These are phyloP conservation scores for Percina caprodes DNA, from an alignment of 2,113 vertebrate genomes.

Conservation along the genomic window DNA sequence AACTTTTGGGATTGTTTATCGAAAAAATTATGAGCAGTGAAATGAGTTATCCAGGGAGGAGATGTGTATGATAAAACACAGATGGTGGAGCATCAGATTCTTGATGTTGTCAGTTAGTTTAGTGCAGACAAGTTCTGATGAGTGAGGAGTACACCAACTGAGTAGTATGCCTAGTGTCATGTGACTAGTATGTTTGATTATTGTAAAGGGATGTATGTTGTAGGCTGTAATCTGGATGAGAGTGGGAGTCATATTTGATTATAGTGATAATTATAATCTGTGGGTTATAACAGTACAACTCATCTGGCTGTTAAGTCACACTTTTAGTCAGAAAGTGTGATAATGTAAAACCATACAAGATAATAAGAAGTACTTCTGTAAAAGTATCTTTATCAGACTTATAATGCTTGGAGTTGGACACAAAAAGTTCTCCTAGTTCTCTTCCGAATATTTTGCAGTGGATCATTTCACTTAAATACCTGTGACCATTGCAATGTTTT, in stretches of 20 bases:
- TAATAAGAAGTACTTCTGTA: not conserved
- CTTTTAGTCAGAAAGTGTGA: not conserved
- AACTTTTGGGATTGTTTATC: slow-evolving; percentile 67
- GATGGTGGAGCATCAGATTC: slow-evolving; percentile 52
- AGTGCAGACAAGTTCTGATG: slow-evolving; percentile 30
- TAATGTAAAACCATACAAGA: not conserved
- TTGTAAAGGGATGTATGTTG: slow-evolving; percentile 12
- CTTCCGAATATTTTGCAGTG: slow-evolving; percentile 4
- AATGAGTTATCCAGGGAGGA: slow-evolving; percentile 55
- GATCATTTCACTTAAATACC: slow-evolving; percentile 13
- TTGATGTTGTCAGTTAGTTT: slow-evolving; percentile 55
- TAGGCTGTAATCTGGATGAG: slow-evolving; percentile 10
- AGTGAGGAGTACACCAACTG: slow-evolving; percentile 26
- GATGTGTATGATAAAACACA: slow-evolving; percentile 58
- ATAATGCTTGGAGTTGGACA: not conserved
- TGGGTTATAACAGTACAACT: not conserved
- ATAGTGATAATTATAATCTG: not conserved
- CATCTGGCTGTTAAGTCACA: not conserved
- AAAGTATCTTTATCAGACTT: not conserved
- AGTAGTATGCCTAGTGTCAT: too few relatives aligned
- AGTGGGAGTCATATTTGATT: slow-evolving; percentile 31
- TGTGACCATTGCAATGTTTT: slow-evolving; percentile 4
- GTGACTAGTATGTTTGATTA: slow-evolving; percentile 48
- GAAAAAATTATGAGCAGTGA: slow-evolving; percentile 54
- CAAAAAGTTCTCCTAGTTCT: slow-evolving; percentile 1